Evolutionary conservation across 1,140 invertebrate genomes (phyloP).

Genomic region (Teleogryllus occipitalis): DNA sequence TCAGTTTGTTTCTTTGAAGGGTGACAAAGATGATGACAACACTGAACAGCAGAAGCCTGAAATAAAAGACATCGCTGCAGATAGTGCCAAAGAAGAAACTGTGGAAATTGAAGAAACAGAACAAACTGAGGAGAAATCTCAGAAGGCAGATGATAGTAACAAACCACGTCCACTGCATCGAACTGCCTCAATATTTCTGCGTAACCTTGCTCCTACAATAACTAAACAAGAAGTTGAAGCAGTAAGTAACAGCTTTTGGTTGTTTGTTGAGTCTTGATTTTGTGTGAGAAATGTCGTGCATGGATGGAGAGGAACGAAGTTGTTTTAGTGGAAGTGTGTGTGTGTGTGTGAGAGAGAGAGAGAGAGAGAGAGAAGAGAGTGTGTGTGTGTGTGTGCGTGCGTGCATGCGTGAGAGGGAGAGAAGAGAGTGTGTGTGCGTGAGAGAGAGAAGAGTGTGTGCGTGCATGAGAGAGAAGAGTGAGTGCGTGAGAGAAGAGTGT

Average conservation of each 20-base stretch:
- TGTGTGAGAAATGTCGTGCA: too few species aligned
- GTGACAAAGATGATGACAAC: constrained; percentile 24
- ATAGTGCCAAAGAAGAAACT: constrained; percentile 18
- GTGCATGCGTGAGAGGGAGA: too few species aligned
- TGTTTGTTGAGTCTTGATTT: too few species aligned
- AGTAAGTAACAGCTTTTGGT: constrained; percentile 43
- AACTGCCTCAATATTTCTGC: constrained; percentile 93
- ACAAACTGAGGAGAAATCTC: constrained; percentile 24
- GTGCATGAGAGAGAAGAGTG: too few species aligned
- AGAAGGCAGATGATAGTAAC: constrained; percentile 32
- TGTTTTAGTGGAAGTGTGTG: too few species aligned
- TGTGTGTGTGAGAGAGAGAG: too few species aligned
- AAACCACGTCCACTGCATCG: constrained; percentile 73
- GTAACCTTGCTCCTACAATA: constrained; percentile 91
- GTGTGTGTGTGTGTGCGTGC: too few species aligned
- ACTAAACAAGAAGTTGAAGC: constrained; percentile 95
- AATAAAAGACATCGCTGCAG: constrained; percentile 21
- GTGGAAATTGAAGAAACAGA: constrained; percentile 20
- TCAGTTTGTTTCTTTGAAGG: not conserved
- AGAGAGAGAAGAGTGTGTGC: too few species aligned
- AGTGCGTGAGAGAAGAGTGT: too few species aligned
- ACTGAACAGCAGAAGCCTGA: constrained; percentile 24
- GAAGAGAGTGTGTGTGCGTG: too few species aligned
- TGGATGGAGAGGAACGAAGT: too few species aligned
- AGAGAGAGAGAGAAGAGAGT: too few species aligned